Conservation (phyloP, 2,888 invertebrate genomes). For the Hipparchia semele region DNA sequence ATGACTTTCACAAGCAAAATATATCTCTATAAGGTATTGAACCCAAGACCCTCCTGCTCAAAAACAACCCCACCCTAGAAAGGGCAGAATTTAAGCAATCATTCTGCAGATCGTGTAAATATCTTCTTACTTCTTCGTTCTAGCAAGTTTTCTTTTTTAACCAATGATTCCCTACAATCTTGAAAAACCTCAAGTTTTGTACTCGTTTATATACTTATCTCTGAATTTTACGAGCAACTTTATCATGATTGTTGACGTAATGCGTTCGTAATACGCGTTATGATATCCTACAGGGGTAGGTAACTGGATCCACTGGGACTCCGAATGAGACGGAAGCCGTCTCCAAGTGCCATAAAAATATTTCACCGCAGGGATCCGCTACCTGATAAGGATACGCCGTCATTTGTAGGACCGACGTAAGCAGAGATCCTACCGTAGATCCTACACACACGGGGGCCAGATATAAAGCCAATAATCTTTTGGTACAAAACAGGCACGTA, state of each 20-base stretch:
- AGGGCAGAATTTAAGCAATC: too few species aligned
- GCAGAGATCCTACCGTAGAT: slow-evolving; percentile 29
- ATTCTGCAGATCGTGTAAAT: not conserved
- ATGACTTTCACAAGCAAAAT: too few species aligned
- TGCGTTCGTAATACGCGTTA: slow-evolving; percentile 53
- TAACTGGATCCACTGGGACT: slow-evolving; percentile 64
- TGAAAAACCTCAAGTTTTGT: not conserved
- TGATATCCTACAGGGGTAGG: slow-evolving; percentile 55
- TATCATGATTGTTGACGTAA: slow-evolving; percentile 56
- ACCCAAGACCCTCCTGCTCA: too few species aligned
- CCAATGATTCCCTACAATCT: not conserved
- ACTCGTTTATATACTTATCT: slow-evolving; percentile 18
- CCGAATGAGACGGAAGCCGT: slow-evolving; percentile 70
- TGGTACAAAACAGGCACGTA: not conserved
- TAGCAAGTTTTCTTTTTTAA: not conserved
- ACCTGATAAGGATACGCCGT: slow-evolving; percentile 57
- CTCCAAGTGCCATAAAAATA: slow-evolving; percentile 74
- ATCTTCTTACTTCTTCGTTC: not conserved
- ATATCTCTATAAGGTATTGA: too few species aligned
- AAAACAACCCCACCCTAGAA: too few species aligned
- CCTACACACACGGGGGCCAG: not conserved
- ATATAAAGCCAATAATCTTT: not conserved
- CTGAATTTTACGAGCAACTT: slow-evolving; percentile 35
- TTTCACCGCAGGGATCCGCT: slow-evolving; percentile 72
- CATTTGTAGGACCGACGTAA: slow-evolving; percentile 53